Percentiles rank a stretch among this genome's conserved stretches.
Evolutionary conservation across 1,140 invertebrate species (phyloP).

Genomic region (Drosophila pallidifrons): DNA sequence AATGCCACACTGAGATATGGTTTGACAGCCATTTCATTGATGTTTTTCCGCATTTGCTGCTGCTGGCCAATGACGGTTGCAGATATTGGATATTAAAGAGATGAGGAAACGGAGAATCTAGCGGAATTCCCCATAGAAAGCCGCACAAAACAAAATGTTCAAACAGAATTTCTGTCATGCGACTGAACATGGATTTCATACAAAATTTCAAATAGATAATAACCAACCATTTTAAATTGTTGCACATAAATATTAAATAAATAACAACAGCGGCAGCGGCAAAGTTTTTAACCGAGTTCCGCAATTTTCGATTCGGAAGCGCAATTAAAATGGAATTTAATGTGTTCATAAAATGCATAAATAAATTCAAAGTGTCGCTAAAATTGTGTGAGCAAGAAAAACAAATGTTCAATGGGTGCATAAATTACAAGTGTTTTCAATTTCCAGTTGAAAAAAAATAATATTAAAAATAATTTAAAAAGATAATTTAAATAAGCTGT

Average conservation of each 20-base stretch:
- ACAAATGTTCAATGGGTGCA: conserved; percentile 23
- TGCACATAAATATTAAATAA: conserved; percentile 32
- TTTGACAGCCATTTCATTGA: conserved; percentile 13
- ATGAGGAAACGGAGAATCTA: too few relatives aligned
- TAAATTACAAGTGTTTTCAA: conserved; percentile 42
- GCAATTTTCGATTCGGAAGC: conserved; percentile 53
- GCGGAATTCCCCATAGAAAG: not conserved
- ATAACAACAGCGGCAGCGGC: conserved; percentile 10
- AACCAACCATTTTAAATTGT: not conserved
- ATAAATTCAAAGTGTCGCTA: conserved; percentile 39
- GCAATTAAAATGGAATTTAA: conserved; percentile 43
- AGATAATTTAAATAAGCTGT: conserved; percentile 28
- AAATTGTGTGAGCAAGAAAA: not conserved
- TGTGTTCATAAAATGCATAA: conserved; percentile 38
- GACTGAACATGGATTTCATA: conserved; percentile 2
- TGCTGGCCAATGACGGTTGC: conserved; percentile 16
- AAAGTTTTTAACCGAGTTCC: conserved; percentile 19
- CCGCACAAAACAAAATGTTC: not conserved
- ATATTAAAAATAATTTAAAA: conserved; percentile 18
- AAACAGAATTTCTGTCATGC: not conserved
- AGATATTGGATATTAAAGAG: not conserved
- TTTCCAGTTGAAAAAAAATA: conserved; percentile 15
- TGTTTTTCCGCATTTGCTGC: not conserved
- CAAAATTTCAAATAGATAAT: conserved; percentile 20
- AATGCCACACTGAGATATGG: conserved; percentile 55